Evolutionary conservation across 1,140 invertebrate genomes (phyloP), one percentile per base, ranked within the genome.

Genomic region (Camponotus pennsylvanicus): DNA sequence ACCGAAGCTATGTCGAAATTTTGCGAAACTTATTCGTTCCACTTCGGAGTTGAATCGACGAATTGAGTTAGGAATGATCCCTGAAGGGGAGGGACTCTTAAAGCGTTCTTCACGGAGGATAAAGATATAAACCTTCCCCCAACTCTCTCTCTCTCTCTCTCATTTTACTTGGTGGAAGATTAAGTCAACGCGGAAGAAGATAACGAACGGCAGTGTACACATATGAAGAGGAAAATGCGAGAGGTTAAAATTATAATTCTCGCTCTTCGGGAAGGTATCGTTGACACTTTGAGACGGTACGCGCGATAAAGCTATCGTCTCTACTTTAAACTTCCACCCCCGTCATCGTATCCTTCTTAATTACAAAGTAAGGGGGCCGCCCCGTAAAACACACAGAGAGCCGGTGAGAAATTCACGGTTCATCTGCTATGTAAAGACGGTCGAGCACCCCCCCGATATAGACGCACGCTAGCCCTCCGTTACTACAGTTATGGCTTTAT

Each of bases 341-440:
- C 40, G 40, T 34, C 69, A 42, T 59, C 18, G 52, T 70, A 82
- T 82, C 67, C 55, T 73, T 73, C 79, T 82, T 83, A 73, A 83
- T 83, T 83, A 75, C 55, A 27, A 83, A 73, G 79, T 83, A 63
- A 3, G 40, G 49, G 42, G 21, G 61, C 55, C 67, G 27, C 40
- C 67, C 15, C 69, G 69, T 83, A 83, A 83, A 83, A 75, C 40
- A 83, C 69, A 73, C 55, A 83, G 42, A 73, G 57, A 61, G 64
- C 40, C 42, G 42, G 45, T 79, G 66, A 52, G 49, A 42, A 79
- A 79, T 69, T 79, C 77, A 69, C n/a, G 64, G 45, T 82, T 82
- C 79, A 82, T 73, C 69, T 73, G 32, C 67, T 73, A 82, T 45
- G 79, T 61, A 82, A 82, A 82, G 67, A 73, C 52, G 52, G 21